Percentiles rank a stretch among this genome's conserved stretches.
phyloP scores from a whole-genome alignment of 2,113 vertebrate genomes.

The Sclerurus mexicanus region DNA sequence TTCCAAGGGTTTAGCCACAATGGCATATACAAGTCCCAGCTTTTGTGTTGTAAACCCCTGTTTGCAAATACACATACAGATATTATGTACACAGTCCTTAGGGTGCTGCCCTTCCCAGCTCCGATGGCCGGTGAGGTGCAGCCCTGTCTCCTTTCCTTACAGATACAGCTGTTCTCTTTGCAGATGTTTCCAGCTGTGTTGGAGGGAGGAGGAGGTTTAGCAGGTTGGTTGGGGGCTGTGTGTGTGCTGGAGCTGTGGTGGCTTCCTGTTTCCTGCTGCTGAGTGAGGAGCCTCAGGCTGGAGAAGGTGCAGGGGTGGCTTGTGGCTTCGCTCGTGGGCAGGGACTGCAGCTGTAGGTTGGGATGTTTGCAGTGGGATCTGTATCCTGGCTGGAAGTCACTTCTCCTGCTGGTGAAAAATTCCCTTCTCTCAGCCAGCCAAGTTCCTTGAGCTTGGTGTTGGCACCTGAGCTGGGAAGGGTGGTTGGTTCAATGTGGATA shows the following conservation, averaged over 20 bases:
- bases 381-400: rapidly evolving
- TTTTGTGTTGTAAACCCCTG: not conserved
- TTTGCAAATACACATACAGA: not conserved
- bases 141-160: not conserved
- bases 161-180: not conserved
- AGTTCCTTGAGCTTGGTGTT: not conserved
- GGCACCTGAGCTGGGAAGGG: not conserved
- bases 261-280: conserved; percentile 51
- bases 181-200: not conserved
- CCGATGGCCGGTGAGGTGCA: not conserved
- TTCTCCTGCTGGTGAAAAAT: not conserved
- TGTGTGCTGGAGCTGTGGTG: not conserved
- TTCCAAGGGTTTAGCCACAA: not conserved
- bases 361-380: not conserved
- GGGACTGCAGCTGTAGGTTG: not conserved
- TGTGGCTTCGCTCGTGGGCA: not conserved
- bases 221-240: not conserved
- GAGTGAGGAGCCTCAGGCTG: not conserved
- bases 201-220: not conserved
- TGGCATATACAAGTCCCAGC: too few relatives aligned
- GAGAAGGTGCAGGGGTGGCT: not conserved
- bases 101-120: not conserved
- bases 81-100: rapidly evolving
- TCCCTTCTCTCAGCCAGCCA: rapidly evolving
- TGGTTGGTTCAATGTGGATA: not conserved